phyloP scores from a whole-genome alignment of 2,888 invertebrate species.

The Noctua fimbriata region DNA sequence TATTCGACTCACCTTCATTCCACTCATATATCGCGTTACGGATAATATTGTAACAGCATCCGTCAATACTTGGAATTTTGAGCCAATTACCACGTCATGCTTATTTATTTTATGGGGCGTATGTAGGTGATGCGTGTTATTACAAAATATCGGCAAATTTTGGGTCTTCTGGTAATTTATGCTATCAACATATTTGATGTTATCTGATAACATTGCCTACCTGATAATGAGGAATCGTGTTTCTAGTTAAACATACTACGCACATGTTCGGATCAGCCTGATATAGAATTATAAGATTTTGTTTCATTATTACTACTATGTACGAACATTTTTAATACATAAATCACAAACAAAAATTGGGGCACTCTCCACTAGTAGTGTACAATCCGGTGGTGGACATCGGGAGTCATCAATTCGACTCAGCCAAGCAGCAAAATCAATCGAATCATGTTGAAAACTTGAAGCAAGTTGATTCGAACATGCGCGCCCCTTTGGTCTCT shows the following conservation, averaged over 20 bases:
- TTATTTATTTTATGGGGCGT: background rate
- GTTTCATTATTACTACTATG: too few relatives aligned
- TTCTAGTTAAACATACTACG: background rate
- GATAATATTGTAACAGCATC: conserved; percentile 10
- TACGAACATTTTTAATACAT: too few relatives aligned
- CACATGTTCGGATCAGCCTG: background rate
- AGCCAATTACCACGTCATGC: background rate
- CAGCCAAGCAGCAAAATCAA: background rate
- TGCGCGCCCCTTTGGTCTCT: background rate
- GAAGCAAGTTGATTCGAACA: background rate
- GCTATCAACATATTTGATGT: conserved; percentile 15
- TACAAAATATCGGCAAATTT: conserved; percentile 16
- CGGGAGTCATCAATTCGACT: background rate
- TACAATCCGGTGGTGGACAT: background rate
- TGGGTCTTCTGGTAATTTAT: background rate
- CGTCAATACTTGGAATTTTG: conserved; percentile 18
- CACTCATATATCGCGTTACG: background rate
- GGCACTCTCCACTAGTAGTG: too few relatives aligned
- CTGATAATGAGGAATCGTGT: background rate
- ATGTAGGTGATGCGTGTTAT: conserved; percentile 17
- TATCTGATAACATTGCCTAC: background rate
- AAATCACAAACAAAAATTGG: too few relatives aligned
- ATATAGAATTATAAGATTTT: too few relatives aligned
- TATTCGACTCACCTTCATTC: background rate
- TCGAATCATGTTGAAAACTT: background rate